These are phyloP conservation scores for Clavelina lepadiformis DNA, from an alignment of 23 tunicate genomes.

Conservation along the genomic window DNA sequence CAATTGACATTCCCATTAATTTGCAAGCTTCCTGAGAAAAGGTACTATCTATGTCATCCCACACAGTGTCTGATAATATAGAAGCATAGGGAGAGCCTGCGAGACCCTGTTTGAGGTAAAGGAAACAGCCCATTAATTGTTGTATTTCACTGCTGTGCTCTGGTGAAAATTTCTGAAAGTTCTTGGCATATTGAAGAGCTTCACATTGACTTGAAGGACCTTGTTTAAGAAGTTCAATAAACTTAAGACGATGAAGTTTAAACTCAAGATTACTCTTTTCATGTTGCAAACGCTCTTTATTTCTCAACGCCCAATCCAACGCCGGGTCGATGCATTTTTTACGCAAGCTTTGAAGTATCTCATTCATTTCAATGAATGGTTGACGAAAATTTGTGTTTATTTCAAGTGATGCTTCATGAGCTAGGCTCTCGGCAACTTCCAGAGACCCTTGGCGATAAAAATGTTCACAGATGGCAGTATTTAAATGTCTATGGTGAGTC, in stretches of 20 bases:
- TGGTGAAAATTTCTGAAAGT: constrained; percentile 59
- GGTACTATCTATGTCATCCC: constrained; percentile 58
- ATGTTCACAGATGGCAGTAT: constrained; percentile 84
- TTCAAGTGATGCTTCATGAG: constrained; percentile 52
- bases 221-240: constrained; percentile 42
- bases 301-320: constrained; percentile 57
- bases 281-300: constrained; percentile 26
- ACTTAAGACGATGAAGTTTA: constrained; percentile 70
- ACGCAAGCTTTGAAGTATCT: constrained; percentile 46
- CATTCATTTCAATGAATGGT: constrained; percentile 78
- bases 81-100: constrained; percentile 65
- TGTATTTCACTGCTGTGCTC: constrained; percentile 70
- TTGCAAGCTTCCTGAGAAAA: constrained; percentile 71
- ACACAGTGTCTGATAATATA: constrained; percentile 46
- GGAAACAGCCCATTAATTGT: constrained; percentile 79
- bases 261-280: constrained; percentile 58
- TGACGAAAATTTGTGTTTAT: constrained; percentile 59
- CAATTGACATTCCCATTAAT: constrained; percentile 62
- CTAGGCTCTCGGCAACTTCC: constrained; percentile 58
- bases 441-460: constrained; percentile 69
- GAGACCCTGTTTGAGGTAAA: constrained; percentile 63
- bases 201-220: constrained; percentile 57
- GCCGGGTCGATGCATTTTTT: constrained; percentile 60
- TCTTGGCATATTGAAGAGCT: constrained; percentile 56
- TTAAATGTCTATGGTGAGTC: constrained; percentile 57